Evolutionary conservation across 2,888 invertebrate genomes (phyloP), one percentile per base, ranked within the genome.

Genomic region (Acleris sparsana): DNA sequence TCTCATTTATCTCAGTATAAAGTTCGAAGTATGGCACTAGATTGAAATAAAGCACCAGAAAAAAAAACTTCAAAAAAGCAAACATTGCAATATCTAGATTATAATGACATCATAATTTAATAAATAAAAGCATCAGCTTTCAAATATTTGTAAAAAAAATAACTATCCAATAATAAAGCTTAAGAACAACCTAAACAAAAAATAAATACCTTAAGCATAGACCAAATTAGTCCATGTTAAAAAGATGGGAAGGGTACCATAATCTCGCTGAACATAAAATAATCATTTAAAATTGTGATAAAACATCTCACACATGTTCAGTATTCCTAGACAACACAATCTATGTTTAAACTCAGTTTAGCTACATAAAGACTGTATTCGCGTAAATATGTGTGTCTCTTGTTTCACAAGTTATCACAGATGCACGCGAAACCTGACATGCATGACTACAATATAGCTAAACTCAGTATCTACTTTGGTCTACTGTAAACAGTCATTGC

Each of bases 131-230:
- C n/a, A 16, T 46, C 49, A 25, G 17, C 43, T 20, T n/a, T 46
- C 25, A 22, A 9, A 17, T n/a, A 9, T 53, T 25, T 44, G 39
- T 39, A 63, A 70, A 29, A 25, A 61, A 53, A 59, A 59, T 52
- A 51, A 62, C 63, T 59, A 59, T 59, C 61, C 25, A 55, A 63
- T 57, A 69, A 63, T 66, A 60, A 67, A 52, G 57, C 53, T 68
- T 63, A 68, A 67, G 62, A 52, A 65, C 68, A 68, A 66, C 70
- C 56, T 61, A 69, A 49, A 63, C 56, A 66, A 66, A 64, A 65
- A 69, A 69, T 69, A 70, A 71, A 70, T 69, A 71, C 69, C 73
- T 70, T 67, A 70, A 64, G n/a, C 48, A 64, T 56, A 69, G 67
- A 67, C 63, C 17, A 29, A 60, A 62, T 62, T 48, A 67, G 53